Percentiles rank a stretch among this genome's conserved stretches.
Conservation (phyloP, 2,113 vertebrate genomes). For the Leucosticte australis region DNA sequence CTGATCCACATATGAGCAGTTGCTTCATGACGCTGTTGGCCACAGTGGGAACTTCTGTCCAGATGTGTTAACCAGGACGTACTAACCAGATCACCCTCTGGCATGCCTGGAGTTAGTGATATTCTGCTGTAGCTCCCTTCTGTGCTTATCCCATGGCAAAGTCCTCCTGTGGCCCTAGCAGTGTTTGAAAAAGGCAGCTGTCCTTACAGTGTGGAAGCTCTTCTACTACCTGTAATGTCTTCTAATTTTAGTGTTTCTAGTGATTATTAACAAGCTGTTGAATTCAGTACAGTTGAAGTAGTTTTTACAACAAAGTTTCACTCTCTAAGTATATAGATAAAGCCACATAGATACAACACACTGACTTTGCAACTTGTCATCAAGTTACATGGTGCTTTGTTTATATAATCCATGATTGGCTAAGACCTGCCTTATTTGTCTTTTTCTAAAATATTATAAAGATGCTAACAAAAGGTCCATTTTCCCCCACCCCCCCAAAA, state of each 20-base stretch:
- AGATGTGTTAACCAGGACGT: accelerated
- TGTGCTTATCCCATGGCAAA: background rate
- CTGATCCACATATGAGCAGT: background rate
- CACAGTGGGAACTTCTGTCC: background rate
- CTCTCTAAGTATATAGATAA: background rate
- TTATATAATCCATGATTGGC: background rate
- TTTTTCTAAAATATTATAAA: background rate
- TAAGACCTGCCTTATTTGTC: background rate
- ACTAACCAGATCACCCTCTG: background rate
- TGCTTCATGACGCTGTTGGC: accelerated
- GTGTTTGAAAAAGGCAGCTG: background rate
- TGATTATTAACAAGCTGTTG: background rate
- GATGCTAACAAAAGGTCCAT: background rate
- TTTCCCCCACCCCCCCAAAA: no score
- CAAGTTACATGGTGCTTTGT: background rate
- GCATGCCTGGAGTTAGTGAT: background rate
- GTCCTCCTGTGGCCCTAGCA: background rate
- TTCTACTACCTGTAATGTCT: background rate
- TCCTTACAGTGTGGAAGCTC: background rate
- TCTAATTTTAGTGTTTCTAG: background rate
- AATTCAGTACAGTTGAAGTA: background rate
- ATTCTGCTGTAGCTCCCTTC: background rate
- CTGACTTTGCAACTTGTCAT: background rate
- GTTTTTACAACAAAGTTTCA: background rate
- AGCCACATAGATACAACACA: background rate